Base-by-base conservation (phyloP, 2,888 invertebrate species). In the Parasteatoda lunata region DNA sequence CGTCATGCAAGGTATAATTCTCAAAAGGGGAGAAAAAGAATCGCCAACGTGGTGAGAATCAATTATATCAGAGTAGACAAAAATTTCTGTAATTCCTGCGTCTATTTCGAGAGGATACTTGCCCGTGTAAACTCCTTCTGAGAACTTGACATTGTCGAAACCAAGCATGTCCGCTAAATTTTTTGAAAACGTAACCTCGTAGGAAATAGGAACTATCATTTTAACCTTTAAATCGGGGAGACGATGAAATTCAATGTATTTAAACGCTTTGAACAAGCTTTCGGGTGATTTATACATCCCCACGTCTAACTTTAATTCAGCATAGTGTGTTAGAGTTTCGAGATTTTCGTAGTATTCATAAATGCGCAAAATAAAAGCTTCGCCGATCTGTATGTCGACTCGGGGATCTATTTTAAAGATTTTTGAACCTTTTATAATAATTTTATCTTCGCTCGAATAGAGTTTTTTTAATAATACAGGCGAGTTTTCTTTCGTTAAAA, bases 1-100 rank as follows among this genome's bases (percentile, higher is more conserved):
- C 59, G 51, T 80, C 78, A 77, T 66, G n/a, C 76, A 76, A 1
- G 86, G 86, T 7, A 86, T 81, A 8, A 86, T 71, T 52, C 86
- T 49, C 5, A 86, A 30, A 0, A 86, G 54, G 5, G 71, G 80
- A n/a, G 70, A 47, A 72, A n/a, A 71, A 0, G 66, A 52, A 66
- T 86, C 86, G 0, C 80, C 86, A 0, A 77, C 86, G 8, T 81
- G 65, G 45, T 71, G 71, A 0, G 86, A 81, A 5, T 69, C n/a
- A 8, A 76, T 69, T 13, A 77, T 13, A 51, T 85, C 76, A 4
- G 47, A 52, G 48, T 80, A 80, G 8, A 85, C 70, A 68, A 78
- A 78, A 47, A 84, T 84, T 84, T 84, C 84, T 2, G 79, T 73
- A 3, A 75, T 85, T 0, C 84, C 79, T 0, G 49, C 78, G 30